A percentile compares a stretch with the other conserved stretches of the same genome.
phyloP scores from a whole-genome alignment of 2,888 invertebrate genomes.

The Sipha maydis region DNA sequence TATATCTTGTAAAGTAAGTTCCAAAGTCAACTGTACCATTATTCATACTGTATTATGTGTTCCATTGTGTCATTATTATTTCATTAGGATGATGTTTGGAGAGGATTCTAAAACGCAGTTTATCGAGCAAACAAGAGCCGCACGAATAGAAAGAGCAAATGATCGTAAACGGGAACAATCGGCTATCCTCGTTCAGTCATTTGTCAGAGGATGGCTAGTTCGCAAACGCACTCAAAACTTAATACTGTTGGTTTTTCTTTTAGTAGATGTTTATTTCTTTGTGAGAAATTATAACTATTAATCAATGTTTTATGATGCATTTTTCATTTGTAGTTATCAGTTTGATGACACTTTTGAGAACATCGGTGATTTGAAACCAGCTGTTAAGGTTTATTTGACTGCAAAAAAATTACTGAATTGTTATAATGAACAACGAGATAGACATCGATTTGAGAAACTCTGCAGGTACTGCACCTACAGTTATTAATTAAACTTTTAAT shows the following conservation, averaged over 20 bases:
- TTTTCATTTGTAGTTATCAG: conserved; percentile 73
- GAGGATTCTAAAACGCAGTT: conserved; percentile 69
- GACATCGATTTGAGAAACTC: conserved; percentile 79
- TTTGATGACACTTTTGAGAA: conserved; percentile 79
- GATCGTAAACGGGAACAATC: conserved; percentile 84
- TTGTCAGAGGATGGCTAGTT: conserved; percentile 79
- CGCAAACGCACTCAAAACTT: conserved; percentile 67
- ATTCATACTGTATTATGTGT: not conserved
- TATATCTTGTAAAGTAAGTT: conserved; percentile 34
- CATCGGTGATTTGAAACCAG: conserved; percentile 74
- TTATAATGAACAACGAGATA: conserved; percentile 75
- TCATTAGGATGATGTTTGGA: conserved; percentile 51
- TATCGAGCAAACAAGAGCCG: conserved; percentile 89
- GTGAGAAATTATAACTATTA: not conserved
- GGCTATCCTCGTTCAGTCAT: conserved; percentile 79
- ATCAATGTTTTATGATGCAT: not conserved
- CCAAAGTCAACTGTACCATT: not conserved
- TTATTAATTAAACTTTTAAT: not conserved
- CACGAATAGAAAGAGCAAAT: conserved; percentile 86
- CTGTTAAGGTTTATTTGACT: conserved; percentile 78
- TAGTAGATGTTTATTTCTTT: not conserved
- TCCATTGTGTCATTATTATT: not conserved
- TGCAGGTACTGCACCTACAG: conserved; percentile 72
- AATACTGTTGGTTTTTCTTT: conserved; percentile 40
- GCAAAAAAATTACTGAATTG: conserved; percentile 76